Evolutionary conservation across 2,113 vertebrate species (phyloP), one percentile per base, ranked within the genome.

Genomic region (Nothobranchius furzeri): DNA sequence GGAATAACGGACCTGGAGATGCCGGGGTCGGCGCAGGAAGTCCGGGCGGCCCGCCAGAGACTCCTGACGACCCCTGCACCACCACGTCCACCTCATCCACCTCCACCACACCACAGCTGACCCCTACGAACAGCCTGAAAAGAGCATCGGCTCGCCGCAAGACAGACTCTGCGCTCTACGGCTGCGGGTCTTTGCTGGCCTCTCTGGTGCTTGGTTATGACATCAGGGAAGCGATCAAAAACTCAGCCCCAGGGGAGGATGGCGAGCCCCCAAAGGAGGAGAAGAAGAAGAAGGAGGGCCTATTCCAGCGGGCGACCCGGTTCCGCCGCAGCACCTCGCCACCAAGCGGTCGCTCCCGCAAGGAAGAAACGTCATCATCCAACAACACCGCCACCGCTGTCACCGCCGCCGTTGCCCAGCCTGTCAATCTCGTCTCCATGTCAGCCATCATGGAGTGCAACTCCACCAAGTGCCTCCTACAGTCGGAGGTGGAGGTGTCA

Each of bases 141-240:
- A 88, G 94, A 68, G 64, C 90, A 0, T 55, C 85, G 0, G 90
- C 86, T 54, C 92, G 88, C 7, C 94, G 94, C 70, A 95, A 91
- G 82, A 97, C 91, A 0, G 96, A 98, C 76, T 84, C 90, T 0
- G 95, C 93, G 8, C 78, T 99, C 65, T 95, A 93, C 6, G 87
- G 93, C 17, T 98, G 95, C 60, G 93, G 94, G 35, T 82, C 93
- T 0, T 76, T 99, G 49, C 92, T 99, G 77, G 95, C 96, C 0
- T 95, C 95, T 0, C 90, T 99, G 25, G 94, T 94, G 9, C 87
- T 99, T 37, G 96, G 97, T 15, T 90, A 93, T 4, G 96, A 98
- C 45, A 86, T 98, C 8, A 86, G 95, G 11, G 94, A 95, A 62
- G 89, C 94, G 2, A 86, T 91, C 7, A 93, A 73, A 64, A 84